Evolutionary conservation across 2,797 vertebrate genomes (phyloP).

Genomic region (Xiphophorus birchmanni): DNA sequence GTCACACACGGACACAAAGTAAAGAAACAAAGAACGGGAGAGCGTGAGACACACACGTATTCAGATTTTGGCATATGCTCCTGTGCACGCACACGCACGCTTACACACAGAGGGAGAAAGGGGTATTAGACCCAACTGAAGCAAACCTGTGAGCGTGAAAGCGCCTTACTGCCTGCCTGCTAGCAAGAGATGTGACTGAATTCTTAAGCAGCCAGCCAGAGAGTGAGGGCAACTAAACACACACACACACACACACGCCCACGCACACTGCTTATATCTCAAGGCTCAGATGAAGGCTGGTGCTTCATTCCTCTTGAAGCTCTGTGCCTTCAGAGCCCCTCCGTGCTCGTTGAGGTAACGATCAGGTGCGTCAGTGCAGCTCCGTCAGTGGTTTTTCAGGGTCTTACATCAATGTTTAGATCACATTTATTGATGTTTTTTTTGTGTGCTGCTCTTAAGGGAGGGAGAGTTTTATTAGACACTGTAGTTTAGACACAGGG

Average conservation of each 20-base stretch:
- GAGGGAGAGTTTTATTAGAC: constrained; percentile 32
- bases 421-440: constrained; percentile 49
- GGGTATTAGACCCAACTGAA: constrained; percentile 97
- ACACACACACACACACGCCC: constrained; percentile 62
- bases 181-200: constrained; percentile 98
- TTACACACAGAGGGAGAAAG: constrained; percentile 85
- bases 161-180: constrained; percentile 98
- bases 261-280: constrained; percentile 66
- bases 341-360: constrained; percentile 58
- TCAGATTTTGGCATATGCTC: constrained; percentile 56
- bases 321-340: constrained; percentile 48
- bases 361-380: constrained; percentile 52
- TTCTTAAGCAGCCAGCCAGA: constrained; percentile 97
- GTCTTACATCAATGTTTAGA: constrained; percentile 57
- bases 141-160: constrained; percentile 99
- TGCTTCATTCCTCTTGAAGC: constrained; percentile 64
- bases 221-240: constrained; percentile 66
- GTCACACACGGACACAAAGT: constrained; percentile 54
- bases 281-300: constrained; percentile 70
- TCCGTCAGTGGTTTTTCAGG: constrained; percentile 54
- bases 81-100: constrained; percentile 23
- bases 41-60: constrained; percentile 47
- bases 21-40: constrained; percentile 63
- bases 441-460: constrained; percentile 17
- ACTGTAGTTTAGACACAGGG: constrained; percentile 9